Evolutionary conservation across 1,140 invertebrate genomes (phyloP).

Genomic region (Battus philenor): DNA sequence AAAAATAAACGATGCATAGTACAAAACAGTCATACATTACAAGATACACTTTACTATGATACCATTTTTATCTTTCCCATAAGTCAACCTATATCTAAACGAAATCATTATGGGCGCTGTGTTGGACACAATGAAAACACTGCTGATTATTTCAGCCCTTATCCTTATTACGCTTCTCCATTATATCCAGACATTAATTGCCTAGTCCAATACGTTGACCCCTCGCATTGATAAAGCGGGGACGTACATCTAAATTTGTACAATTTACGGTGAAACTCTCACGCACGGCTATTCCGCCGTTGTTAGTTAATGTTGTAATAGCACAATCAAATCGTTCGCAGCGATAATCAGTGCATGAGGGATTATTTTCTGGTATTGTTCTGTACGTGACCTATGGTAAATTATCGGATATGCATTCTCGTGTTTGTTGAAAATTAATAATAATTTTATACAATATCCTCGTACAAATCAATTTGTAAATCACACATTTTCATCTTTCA

Average conservation of each 20-base stretch:
- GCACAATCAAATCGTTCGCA: conserved; percentile 9
- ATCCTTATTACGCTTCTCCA: conserved; percentile 2
- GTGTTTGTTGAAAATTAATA: conserved; percentile 13
- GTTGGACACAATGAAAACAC: too few relatives aligned
- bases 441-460: conserved; percentile 3
- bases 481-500: too few relatives aligned
- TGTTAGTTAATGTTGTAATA: conserved; percentile 5
- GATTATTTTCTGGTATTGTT: conserved; percentile 14
- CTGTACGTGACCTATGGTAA: conserved; percentile 13
- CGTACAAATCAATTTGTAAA: too few relatives aligned
- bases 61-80: too few relatives aligned
- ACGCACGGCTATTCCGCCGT: conserved; percentile 4
- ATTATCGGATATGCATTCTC: conserved; percentile 4
- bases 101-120: too few relatives aligned
- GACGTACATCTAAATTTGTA: conserved; percentile 10
- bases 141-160: too few relatives aligned
- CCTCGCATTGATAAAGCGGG: conserved; percentile 9
- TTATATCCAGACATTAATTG: conserved; percentile 10
- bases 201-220: conserved; percentile 12
- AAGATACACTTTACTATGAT: too few relatives aligned
- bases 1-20: too few relatives aligned
- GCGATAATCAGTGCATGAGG: neutral
- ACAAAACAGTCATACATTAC: too few relatives aligned
- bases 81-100: too few relatives aligned
- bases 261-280: conserved; percentile 15